Conservation (phyloP, 2,797 vertebrate species). For the Cuculus canorus region DNA sequence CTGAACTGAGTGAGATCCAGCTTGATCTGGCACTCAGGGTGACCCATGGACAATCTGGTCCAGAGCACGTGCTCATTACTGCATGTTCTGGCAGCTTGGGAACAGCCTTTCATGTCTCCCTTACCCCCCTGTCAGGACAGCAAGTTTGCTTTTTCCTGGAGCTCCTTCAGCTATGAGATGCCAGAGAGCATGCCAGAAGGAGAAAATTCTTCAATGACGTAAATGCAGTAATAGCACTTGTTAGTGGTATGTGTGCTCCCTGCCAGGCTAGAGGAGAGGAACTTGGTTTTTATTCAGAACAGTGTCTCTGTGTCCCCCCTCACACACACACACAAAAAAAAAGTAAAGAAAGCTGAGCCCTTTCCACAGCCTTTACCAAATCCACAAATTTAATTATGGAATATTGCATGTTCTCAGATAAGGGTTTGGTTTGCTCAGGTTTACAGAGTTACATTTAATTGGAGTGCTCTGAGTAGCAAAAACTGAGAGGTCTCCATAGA, state of each 20-base stretch:
- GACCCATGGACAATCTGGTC: fast-evolving
- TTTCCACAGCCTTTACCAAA: not conserved
- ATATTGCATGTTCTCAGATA: not conserved
- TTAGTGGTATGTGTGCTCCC: constrained; percentile 44
- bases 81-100: not conserved
- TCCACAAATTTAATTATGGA: constrained; percentile 35
- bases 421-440: not conserved
- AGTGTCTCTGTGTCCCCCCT: constrained; percentile 22
- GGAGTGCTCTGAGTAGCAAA: not conserved
- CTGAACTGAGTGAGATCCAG: not conserved
- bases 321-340: not conserved
- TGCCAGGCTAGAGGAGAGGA: constrained; percentile 65
- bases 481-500: constrained; percentile 37
- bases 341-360: not conserved
- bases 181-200: constrained; percentile 54
- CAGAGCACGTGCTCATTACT: not conserved
- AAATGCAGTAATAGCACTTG: constrained; percentile 56
- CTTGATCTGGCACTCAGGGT: fast-evolving
- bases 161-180: constrained; percentile 42
- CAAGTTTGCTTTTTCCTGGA: constrained; percentile 52
- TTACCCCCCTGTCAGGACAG: not conserved
- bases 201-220: constrained; percentile 68
- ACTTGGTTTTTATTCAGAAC: not conserved
- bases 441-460: constrained; percentile 61
- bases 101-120: not conserved